A percentile compares a stretch with the other conserved stretches of the same genome.
phyloP scores from a whole-genome alignment of 2,888 invertebrate species.

The Camptogramma bilineatum region DNA sequence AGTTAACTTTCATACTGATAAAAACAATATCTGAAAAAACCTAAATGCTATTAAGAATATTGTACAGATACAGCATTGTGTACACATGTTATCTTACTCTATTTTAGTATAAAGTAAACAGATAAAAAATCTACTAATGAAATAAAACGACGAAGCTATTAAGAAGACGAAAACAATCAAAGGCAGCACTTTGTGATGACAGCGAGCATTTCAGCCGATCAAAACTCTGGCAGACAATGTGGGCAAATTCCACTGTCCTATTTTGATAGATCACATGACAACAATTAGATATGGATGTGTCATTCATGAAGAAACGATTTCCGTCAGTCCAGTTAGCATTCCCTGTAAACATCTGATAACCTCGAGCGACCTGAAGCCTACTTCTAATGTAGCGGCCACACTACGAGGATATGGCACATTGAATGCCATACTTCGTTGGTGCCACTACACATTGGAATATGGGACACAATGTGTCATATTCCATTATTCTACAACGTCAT shows the following conservation, averaged over 20 bases:
- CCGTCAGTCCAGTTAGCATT: slow-evolving; percentile 52
- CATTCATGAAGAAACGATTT: slow-evolving; percentile 59
- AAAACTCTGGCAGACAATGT: slow-evolving; percentile 42
- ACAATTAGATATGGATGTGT: slow-evolving; percentile 50
- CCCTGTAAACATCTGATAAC: slow-evolving; percentile 65
- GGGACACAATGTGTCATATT: too few species aligned
- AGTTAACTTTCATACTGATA: slow-evolving; percentile 9
- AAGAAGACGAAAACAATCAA: slow-evolving; percentile 25
- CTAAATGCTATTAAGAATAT: slow-evolving; percentile 4
- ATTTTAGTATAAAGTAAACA: slow-evolving; percentile 12
- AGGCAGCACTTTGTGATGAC: slow-evolving; percentile 26
- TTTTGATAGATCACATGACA: slow-evolving; percentile 54
- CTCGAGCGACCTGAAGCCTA: slow-evolving; percentile 38
- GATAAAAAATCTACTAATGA: slow-evolving; percentile 15
- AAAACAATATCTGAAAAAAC: not conserved
- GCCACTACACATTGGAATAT: too few species aligned
- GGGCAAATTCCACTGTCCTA: slow-evolving; percentile 63
- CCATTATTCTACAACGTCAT: too few species aligned
- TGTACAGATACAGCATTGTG: slow-evolving; percentile 4
- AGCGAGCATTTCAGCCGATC: slow-evolving; percentile 40
- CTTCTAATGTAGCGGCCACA: too few species aligned
- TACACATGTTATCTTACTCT: slow-evolving; percentile 16
- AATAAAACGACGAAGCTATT: slow-evolving; percentile 25
- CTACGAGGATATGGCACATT: too few species aligned
- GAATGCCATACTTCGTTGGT: too few species aligned